Evolutionary conservation across 2,797 vertebrate genomes (phyloP).

Genomic region (Labroides dimidiatus): DNA sequence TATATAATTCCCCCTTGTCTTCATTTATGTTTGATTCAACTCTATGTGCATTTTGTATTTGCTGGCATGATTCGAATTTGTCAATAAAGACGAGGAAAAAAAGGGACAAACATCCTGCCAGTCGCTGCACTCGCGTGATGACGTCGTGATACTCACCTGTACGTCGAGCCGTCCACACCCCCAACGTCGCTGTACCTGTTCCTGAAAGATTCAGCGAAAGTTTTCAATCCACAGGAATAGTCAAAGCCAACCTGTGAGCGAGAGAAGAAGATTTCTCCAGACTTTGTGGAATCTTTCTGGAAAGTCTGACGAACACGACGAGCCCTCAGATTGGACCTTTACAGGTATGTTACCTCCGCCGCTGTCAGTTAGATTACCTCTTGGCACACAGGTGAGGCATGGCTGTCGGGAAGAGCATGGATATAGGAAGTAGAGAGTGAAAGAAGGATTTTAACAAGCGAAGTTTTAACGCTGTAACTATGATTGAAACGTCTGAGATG

Average conservation of each 20-base stretch:
- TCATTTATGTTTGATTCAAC: too few relatives aligned
- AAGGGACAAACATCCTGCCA: slow-evolving; percentile 19
- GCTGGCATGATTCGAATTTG: too few relatives aligned
- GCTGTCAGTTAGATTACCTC: slow-evolving; percentile 2
- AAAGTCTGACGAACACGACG: neutral
- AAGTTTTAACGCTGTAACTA: too few relatives aligned
- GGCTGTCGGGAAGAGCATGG: neutral
- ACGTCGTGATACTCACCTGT: slow-evolving; percentile 74
- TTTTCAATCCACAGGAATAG: neutral
- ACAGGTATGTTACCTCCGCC: slow-evolving; percentile 48
- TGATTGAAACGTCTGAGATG: too few relatives aligned
- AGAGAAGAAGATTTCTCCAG: neutral
- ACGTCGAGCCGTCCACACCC: slow-evolving; percentile 2
- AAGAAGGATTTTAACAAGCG: too few relatives aligned
- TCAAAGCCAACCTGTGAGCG: neutral
- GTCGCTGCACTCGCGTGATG: slow-evolving; percentile 36
- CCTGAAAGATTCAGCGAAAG: slow-evolving; percentile 35
- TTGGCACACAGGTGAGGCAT: slow-evolving; percentile 3
- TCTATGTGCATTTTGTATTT: too few relatives aligned
- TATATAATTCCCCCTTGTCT: too few relatives aligned
- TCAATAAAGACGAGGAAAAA: too few relatives aligned
- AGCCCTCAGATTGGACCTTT: neutral
- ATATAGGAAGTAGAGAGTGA: neutral
- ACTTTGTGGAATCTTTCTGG: neutral
- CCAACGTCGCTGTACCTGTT: slow-evolving; percentile 56